These are phyloP conservation scores for Odontomyia ornata DNA, from an alignment of 2,888 invertebrate species.

Conservation along the genomic window DNA sequence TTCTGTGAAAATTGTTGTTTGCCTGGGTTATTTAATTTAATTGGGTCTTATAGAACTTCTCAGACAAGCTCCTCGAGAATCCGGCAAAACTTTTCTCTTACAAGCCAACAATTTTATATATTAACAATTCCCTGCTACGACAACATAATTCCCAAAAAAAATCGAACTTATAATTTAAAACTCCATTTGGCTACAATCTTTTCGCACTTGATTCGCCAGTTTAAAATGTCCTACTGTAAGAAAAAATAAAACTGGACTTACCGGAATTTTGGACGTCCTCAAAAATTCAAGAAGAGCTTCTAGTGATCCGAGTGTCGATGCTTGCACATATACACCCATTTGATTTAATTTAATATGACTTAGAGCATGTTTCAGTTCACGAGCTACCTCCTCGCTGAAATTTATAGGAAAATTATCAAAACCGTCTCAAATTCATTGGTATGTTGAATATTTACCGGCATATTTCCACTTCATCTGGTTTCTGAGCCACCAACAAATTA, in stretches of 20 bases:
- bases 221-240: no score
- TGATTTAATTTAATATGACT: conserved; percentile 91
- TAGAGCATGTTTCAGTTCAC: conserved; percentile 87
- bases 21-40: no score
- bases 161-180: no score
- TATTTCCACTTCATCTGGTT: conserved; percentile 93
- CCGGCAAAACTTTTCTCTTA: no score
- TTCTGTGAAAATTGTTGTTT: no score
- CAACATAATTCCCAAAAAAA: no score
- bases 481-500: conserved; percentile 89
- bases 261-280: conserved; percentile 90
- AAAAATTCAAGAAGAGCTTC: conserved; percentile 96
- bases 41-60: no score
- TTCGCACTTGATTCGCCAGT: no score
- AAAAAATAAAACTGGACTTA: conserved; percentile 66
- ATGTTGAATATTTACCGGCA: conserved; percentile 66
- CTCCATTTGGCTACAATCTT: no score
- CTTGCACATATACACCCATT: conserved; percentile 98
- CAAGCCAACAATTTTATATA: no score
- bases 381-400: conserved; percentile 82
- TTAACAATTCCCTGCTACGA: no score
- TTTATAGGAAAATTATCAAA: conserved; percentile 51
- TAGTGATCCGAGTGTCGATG: conserved; percentile 97
- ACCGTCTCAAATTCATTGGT: not conserved
- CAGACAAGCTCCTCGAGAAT: no score